phyloP scores from a whole-genome alignment of 2,888 invertebrate species.

The Meiosimyza decipiens region DNA sequence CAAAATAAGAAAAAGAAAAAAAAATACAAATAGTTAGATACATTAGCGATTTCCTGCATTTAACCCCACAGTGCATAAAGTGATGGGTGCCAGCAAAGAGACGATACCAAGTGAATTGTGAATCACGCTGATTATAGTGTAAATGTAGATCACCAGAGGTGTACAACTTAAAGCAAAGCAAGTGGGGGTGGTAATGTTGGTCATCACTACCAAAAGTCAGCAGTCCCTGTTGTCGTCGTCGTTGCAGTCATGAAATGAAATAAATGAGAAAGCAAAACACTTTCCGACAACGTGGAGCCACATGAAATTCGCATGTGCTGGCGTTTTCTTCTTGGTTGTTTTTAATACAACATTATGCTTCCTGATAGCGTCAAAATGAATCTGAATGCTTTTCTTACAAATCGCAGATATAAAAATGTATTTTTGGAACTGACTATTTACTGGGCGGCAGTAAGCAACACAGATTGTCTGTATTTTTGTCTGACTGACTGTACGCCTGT shows the following conservation, averaged over 20 bases:
- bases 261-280: constrained; percentile 28
- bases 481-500: not conserved
- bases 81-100: too few species aligned
- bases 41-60: too few species aligned
- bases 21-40: too few species aligned
- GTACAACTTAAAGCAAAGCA: not conserved
- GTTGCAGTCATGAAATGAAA: constrained; percentile 10
- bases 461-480: too few species aligned
- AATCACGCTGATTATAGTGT: too few species aligned
- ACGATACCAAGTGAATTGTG: too few species aligned
- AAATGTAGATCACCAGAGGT: too few species aligned
- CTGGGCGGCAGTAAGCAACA: too few species aligned
- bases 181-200: constrained; percentile 23
- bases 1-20: too few species aligned
- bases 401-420: not conserved
- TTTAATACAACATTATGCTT: not conserved
- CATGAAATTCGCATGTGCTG: not conserved
- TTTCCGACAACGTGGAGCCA: constrained; percentile 34
- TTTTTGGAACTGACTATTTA: not conserved
- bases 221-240: not conserved
- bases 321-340: not conserved
- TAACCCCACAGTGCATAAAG: too few species aligned
- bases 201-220: constrained; percentile 30
- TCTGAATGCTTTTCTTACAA: constrained; percentile 7
- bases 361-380: constrained; percentile 8